These are phyloP conservation scores for Lasioglossum vierecki DNA, from an alignment of 2,888 invertebrate species.

Conservation along the genomic window DNA sequence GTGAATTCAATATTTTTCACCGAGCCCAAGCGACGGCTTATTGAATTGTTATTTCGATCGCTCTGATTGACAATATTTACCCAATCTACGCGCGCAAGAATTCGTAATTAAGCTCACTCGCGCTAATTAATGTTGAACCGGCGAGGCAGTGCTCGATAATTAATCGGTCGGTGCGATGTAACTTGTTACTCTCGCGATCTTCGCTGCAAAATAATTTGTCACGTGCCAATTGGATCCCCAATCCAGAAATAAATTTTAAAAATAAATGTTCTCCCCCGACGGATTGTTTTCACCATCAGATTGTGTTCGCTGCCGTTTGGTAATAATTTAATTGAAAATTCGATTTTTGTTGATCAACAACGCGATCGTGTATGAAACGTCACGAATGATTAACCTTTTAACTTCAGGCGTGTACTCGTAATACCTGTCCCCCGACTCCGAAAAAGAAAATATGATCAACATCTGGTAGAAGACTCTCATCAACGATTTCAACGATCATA, in stretches of 20 bases:
- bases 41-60: slow-evolving; percentile 51
- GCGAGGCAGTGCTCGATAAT: background rate
- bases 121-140: slow-evolving; percentile 39
- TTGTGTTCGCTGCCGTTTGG: background rate
- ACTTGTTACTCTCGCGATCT: background rate
- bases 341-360: background rate
- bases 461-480: background rate
- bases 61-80: slow-evolving; percentile 49
- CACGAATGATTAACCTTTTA: background rate
- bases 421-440: background rate
- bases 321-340: background rate
- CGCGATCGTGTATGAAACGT: background rate
- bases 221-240: background rate
- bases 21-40: slow-evolving; percentile 30
- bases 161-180: slow-evolving; percentile 13
- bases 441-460: background rate
- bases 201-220: background rate
- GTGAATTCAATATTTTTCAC: slow-evolving; percentile 46
- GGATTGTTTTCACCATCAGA: background rate
- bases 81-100: slow-evolving; percentile 19
- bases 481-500: background rate
- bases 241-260: background rate
- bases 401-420: background rate
- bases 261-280: background rate
- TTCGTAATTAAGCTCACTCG: slow-evolving; percentile 36